Conservation (phyloP, 2,113 vertebrate genomes). For the Alosa alosa region DNA sequence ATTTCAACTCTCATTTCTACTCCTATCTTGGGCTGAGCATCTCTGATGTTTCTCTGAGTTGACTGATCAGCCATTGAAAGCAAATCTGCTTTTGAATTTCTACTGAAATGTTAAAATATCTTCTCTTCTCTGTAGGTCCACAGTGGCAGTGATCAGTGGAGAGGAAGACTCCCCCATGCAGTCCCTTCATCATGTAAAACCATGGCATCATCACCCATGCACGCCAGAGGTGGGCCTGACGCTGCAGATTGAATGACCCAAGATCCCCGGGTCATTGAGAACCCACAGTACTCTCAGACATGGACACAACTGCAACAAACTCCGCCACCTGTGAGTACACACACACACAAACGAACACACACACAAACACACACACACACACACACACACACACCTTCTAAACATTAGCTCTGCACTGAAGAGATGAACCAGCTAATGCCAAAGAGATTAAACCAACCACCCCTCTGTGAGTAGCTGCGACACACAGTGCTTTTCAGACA, state of each 20-base stretch:
- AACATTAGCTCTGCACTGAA: neutral
- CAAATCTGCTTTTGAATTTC: neutral
- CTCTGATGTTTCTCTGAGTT: neutral
- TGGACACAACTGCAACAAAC: conserved; percentile 91
- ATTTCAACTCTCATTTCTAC: neutral
- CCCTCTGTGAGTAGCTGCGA: neutral
- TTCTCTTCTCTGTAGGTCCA: conserved; percentile 71
- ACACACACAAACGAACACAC: neutral
- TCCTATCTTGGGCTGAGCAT: neutral
- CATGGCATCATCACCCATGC: conserved; percentile 90
- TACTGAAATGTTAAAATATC: neutral
- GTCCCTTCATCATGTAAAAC: conserved; percentile 96
- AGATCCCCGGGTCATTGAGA: conserved; percentile 97
- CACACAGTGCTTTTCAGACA: neutral
- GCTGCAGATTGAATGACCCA: conserved; percentile 95
- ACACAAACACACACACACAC: neutral
- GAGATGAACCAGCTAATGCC: neutral
- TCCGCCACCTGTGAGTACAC: conserved; percentile 88
- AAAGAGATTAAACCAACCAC: too few species aligned
- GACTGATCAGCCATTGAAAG: neutral
- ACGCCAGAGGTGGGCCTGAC: conserved; percentile 83
- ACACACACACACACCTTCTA: neutral
- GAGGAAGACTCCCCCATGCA: conserved; percentile 97
- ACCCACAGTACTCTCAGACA: conserved; percentile 97
- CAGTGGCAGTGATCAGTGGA: conserved; percentile 90